Conservation (phyloP, 2,113 vertebrate genomes). For the Pungitius pungitius region DNA sequence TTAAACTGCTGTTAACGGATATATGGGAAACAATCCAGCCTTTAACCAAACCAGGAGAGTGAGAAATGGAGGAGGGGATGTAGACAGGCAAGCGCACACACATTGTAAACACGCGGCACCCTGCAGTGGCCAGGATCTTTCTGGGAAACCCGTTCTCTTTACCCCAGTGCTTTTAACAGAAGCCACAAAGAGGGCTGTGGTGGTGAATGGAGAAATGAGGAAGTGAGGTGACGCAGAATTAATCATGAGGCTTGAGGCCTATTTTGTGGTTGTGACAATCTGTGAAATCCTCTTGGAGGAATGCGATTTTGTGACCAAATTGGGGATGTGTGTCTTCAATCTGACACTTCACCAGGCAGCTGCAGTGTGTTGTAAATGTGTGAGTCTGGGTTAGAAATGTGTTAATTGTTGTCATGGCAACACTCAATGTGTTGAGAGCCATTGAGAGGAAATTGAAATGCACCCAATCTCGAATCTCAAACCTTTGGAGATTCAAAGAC, state of each 20-base stretch:
- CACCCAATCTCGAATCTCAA: not conserved
- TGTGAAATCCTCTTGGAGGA: constrained; percentile 32
- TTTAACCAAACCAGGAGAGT: constrained; percentile 17
- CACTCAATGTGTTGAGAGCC: not conserved
- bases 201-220: constrained; percentile 49
- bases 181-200: constrained; percentile 35
- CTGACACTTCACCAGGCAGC: constrained; percentile 12
- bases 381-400: constrained; percentile 2
- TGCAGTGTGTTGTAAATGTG: not conserved
- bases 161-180: constrained; percentile 34
- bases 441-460: not conserved
- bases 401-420: not conserved
- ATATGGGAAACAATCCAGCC: constrained; percentile 27
- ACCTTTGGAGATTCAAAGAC: not conserved
- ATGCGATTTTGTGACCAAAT: constrained; percentile 52
- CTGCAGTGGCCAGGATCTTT: constrained; percentile 45
- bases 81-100: constrained; percentile 23
- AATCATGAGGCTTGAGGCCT: constrained; percentile 36
- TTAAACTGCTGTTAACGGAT: constrained; percentile 23
- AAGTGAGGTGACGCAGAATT: constrained; percentile 61
- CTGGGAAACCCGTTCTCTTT: constrained; percentile 49
- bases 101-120: constrained; percentile 29
- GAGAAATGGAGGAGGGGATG: constrained; percentile 23
- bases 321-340: constrained; percentile 31
- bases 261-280: constrained; percentile 51